Percentiles rank a stretch among this genome's conserved stretches.
These are phyloP conservation scores for Bruchidius siliquastri DNA, from an alignment of 2,888 invertebrate species.

Conservation along the genomic window DNA sequence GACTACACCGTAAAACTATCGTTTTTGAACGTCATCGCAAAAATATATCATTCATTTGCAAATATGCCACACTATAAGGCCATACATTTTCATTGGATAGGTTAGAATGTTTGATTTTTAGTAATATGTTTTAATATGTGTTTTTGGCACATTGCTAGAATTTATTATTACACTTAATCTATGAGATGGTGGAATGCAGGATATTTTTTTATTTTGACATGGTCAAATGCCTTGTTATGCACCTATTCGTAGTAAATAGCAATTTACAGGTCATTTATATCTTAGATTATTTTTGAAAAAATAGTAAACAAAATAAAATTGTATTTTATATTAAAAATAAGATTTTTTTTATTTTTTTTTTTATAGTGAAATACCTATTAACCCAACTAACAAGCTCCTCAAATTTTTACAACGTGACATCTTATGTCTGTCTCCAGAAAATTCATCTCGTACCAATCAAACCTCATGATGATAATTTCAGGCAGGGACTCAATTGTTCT, in stretches of 20 bases:
- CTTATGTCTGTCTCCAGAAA: neutral
- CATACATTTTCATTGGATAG: slow-evolving; percentile 41
- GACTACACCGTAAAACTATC: neutral
- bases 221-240: neutral
- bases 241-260: neutral
- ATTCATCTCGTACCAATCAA: neutral
- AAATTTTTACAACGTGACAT: neutral
- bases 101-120: slow-evolving; percentile 20
- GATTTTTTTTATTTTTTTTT: neutral
- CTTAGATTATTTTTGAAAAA: neutral
- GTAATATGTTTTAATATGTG: neutral
- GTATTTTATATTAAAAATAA: neutral
- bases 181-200: neutral
- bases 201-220: neutral
- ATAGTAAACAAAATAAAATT: neutral
- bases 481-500: neutral
- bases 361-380: neutral
- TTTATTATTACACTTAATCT: neutral
- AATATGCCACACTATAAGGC: slow-evolving; percentile 40
- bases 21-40: slow-evolving; percentile 27
- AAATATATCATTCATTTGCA: slow-evolving; percentile 37
- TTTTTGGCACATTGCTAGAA: neutral
- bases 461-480: neutral
- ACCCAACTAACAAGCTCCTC: neutral
- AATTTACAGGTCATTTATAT: neutral